phyloP scores from a whole-genome alignment of 2,888 invertebrate genomes.

The Drepana falcataria region DNA sequence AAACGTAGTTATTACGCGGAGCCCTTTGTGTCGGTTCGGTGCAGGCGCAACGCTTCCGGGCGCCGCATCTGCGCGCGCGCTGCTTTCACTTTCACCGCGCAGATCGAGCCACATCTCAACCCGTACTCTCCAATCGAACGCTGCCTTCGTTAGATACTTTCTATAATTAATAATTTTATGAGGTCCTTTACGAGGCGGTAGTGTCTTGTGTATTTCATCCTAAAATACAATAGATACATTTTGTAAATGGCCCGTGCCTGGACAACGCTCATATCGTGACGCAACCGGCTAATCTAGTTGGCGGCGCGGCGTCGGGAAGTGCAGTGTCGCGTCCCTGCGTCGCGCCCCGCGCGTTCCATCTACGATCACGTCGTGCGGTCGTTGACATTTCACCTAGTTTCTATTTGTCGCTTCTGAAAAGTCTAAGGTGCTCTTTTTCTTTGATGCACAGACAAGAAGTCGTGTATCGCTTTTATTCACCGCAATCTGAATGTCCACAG shows the following conservation, averaged over 20 bases:
- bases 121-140: constrained; percentile 25
- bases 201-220: constrained; percentile 5
- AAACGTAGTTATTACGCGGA: constrained; percentile 30
- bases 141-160: background rate
- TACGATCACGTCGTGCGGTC: constrained; percentile 69
- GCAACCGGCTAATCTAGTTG: constrained; percentile 78
- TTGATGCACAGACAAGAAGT: constrained; percentile 32
- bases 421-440: constrained; percentile 62
- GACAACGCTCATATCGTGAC: constrained; percentile 63
- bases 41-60: constrained; percentile 66
- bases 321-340: constrained; percentile 77
- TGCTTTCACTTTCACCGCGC: constrained; percentile 75
- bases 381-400: constrained; percentile 78
- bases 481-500: constrained; percentile 70
- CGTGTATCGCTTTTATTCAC: constrained; percentile 46
- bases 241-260: constrained; percentile 44
- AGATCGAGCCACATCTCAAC: constrained; percentile 46
- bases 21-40: constrained; percentile 53
- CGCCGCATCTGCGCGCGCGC: constrained; percentile 67
- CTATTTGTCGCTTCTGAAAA: constrained; percentile 68
- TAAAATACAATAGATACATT: constrained; percentile 45
- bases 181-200: too few species aligned
- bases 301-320: constrained; percentile 76
- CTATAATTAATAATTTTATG: too few species aligned
- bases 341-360: constrained; percentile 65